Percentiles rank a stretch among this genome's conserved stretches.
phyloP scores from a whole-genome alignment of 2,113 vertebrate genomes.

The Enhydra lutris region DNA sequence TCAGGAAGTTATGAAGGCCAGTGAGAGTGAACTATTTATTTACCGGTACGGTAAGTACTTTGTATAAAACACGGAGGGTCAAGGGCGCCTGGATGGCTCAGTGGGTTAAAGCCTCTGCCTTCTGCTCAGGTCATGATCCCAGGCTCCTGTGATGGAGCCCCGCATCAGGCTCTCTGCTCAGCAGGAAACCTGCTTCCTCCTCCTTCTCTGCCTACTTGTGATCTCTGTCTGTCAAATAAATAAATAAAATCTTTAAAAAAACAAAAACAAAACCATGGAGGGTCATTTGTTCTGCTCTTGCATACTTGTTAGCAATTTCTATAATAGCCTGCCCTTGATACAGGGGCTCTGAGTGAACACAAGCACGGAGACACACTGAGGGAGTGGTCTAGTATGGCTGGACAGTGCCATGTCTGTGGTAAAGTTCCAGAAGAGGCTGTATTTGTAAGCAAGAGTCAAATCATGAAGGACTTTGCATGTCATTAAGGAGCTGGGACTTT shows the following conservation, averaged over 20 bases:
- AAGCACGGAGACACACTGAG: background rate
- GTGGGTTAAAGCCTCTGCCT: too few relatives aligned
- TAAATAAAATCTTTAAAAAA: too few relatives aligned
- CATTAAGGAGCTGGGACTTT: background rate
- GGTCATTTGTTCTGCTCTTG: background rate
- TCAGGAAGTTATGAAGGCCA: background rate
- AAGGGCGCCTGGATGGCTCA: too few relatives aligned
- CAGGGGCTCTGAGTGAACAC: background rate
- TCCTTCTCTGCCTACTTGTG: too few relatives aligned
- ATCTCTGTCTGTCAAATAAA: too few relatives aligned
- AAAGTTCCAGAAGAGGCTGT: background rate
- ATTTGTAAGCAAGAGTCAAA: background rate
- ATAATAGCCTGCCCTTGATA: background rate
- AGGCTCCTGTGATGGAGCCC: too few relatives aligned
- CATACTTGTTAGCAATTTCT: background rate
- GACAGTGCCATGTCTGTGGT: background rate
- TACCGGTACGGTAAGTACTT: background rate
- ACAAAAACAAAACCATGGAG: too few relatives aligned
- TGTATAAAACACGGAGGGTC: background rate
- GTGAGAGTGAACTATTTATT: background rate
- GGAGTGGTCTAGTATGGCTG: background rate
- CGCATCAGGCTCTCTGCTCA: too few relatives aligned
- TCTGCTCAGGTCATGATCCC: too few relatives aligned
- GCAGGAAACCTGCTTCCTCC: too few relatives aligned
- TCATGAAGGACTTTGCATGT: background rate